phyloP scores from a whole-genome alignment of 2,888 invertebrate genomes.

The Balanococcus diminutus region DNA sequence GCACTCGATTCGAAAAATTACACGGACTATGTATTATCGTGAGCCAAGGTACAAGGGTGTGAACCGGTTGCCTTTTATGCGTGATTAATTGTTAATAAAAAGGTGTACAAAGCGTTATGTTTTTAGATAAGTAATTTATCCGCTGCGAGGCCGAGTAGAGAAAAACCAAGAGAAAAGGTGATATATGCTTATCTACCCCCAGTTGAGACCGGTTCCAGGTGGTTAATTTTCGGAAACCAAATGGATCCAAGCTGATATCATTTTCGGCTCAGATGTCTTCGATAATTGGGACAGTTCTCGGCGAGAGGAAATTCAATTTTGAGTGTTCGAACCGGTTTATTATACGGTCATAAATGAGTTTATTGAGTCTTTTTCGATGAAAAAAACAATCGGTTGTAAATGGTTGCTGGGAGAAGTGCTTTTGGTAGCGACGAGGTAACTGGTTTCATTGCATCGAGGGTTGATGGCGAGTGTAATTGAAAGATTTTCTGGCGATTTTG shows the following conservation, averaged over 20 bases:
- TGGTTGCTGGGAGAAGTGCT: background rate
- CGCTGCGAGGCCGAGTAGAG: background rate
- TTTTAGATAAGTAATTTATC: conserved; percentile 1
- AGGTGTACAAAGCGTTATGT: conserved; percentile 26
- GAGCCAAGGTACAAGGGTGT: background rate
- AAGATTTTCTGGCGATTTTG: background rate
- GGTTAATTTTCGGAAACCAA: background rate
- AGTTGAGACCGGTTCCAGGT: background rate
- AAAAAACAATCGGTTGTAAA: background rate
- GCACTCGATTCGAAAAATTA: background rate
- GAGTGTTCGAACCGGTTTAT: conserved; percentile 14
- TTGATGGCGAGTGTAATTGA: background rate
- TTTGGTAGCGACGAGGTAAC: background rate
- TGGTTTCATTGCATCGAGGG: background rate
- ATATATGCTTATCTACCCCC: background rate
- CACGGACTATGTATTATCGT: background rate
- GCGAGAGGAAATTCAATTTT: background rate
- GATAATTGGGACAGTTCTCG: background rate
- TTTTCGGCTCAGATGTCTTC: background rate
- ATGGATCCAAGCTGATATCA: background rate
- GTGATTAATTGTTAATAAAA: conserved; percentile 23
- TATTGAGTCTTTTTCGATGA: background rate
- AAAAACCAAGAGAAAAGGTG: background rate
- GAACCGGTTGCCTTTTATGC: conserved; percentile 24
- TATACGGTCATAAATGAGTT: background rate